Evolutionary conservation across 2,888 invertebrate genomes (phyloP), one percentile per base, ranked within the genome.

Genomic region (Allygus modestus): DNA sequence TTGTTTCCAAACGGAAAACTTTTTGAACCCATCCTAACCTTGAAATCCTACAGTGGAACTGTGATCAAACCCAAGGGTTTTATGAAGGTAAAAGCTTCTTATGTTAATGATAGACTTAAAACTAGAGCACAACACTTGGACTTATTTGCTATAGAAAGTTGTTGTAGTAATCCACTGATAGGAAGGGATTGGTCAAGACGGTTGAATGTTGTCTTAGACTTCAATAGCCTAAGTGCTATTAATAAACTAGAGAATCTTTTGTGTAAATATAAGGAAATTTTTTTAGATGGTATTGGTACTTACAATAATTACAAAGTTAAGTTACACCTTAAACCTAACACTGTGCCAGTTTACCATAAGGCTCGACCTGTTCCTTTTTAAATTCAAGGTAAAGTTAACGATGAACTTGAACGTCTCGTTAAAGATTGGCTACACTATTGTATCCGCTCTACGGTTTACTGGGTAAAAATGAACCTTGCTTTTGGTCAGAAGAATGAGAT

Each of bases 361-460:
- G 28, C 75, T 12, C 41, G 75, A 37, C 75, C 46, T 17, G 46
- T 77, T n/a, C 37, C 77, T 4, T 51, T 77, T 77, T 77, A 43
- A 12, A 51, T 77, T 43, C 28, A 43, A n/a, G 15, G 17, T 23
- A 77, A 75, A 41, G 77, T 77, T 23, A 12, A 77, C 4, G 23
- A 77, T 28, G 77, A 77, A 23, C 43, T 77, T 77, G 77, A 77
- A 20, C 12, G 77, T 4, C 37, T 77, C 17, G 41, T 51, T 17
- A 46, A 31, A 17, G 28, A 17, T 7, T 77, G 26, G 28, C 77
- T 28, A 43, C 11, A 20, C 15, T 77, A 17, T 77, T 77, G 23
- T 31, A 46, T 46, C 77, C 77, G 2, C 37, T 77, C 20, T 77
- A 77, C 20, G n/a, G 43, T 4, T 77, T 77, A 77, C 37, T 77